Conservation (phyloP, 2,113 vertebrate species). For the Catharus fuscescens region DNA sequence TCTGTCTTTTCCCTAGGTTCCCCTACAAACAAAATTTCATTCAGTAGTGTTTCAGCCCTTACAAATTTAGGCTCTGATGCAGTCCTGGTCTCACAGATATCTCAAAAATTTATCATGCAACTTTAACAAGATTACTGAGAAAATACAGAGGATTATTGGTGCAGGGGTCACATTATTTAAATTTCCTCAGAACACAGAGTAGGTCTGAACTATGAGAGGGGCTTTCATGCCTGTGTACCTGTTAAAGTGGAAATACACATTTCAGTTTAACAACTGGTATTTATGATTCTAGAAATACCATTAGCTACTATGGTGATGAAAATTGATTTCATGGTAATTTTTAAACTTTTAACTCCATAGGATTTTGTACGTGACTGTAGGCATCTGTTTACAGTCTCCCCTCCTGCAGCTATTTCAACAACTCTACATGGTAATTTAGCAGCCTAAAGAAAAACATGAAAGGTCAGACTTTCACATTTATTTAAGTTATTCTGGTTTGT, state of each 20-base stretch:
- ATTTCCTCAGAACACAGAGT: not conserved
- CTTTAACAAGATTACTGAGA: not conserved
- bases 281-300: slow-evolving; percentile 11
- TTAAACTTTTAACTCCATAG: slow-evolving; percentile 23
- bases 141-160: not conserved
- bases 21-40: not conserved
- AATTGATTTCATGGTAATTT: slow-evolving; percentile 8
- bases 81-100: not conserved
- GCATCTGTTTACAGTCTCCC: slow-evolving; percentile 12
- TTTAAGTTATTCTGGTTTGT: not conserved
- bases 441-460: slow-evolving; percentile 3
- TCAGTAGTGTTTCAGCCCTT: not conserved
- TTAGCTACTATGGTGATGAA: slow-evolving; percentile 52
- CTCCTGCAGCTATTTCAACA: slow-evolving; percentile 1
- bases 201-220: not conserved
- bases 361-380: not conserved
- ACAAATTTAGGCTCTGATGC: not conserved
- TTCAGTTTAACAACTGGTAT: not conserved
- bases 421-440: slow-evolving; percentile 1
- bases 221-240: not conserved
- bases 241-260: not conserved
- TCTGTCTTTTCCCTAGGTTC: not conserved
- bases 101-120: not conserved
- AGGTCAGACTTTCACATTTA: not conserved
- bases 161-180: fast-evolving